phyloP scores from a whole-genome alignment of 2,113 vertebrate genomes.

The Corythoichthys intestinalis region DNA sequence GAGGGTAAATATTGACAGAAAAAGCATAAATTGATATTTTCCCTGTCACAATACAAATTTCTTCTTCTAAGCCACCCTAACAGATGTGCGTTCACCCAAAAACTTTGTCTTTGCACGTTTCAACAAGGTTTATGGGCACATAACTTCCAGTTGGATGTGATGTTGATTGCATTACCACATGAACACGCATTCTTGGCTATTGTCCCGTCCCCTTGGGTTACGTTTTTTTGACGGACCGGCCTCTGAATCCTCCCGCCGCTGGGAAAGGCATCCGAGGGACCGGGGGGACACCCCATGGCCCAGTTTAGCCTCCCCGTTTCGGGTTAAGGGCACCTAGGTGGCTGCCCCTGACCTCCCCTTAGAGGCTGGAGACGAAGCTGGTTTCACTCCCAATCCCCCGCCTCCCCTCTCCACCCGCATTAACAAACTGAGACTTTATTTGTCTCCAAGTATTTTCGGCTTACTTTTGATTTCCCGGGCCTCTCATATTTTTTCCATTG shows the following conservation, averaged over 20 bases:
- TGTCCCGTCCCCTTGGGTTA: constrained; percentile 50
- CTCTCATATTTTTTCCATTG: background rate
- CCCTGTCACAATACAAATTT: constrained; percentile 52
- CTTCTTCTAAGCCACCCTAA: constrained; percentile 57
- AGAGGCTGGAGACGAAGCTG: constrained; percentile 5
- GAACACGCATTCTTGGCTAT: constrained; percentile 61
- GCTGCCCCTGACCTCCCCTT: constrained; percentile 30
- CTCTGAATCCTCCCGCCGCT: constrained; percentile 34
- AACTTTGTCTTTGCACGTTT: constrained; percentile 45
- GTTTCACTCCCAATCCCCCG: constrained; percentile 20
- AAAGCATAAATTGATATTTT: constrained; percentile 31
- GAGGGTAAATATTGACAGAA: background rate
- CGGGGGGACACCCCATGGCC: constrained; percentile 36
- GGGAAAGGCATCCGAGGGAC: constrained; percentile 42
- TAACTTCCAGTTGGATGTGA: constrained; percentile 47
- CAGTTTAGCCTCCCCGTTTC: constrained; percentile 54
- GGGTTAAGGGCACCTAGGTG: constrained; percentile 61
- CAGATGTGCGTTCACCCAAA: constrained; percentile 63
- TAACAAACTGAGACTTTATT: constrained; percentile 12
- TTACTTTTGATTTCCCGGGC: constrained; percentile 13
- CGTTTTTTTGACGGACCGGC: constrained; percentile 41
- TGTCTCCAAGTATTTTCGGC: constrained; percentile 3
- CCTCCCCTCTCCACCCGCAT: constrained; percentile 20
- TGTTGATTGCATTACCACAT: constrained; percentile 62
- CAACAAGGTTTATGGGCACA: constrained; percentile 37